These are phyloP conservation scores for Dryocosmus kuriphilus DNA, from an alignment of 2,888 invertebrate genomes.

Conservation along the genomic window DNA sequence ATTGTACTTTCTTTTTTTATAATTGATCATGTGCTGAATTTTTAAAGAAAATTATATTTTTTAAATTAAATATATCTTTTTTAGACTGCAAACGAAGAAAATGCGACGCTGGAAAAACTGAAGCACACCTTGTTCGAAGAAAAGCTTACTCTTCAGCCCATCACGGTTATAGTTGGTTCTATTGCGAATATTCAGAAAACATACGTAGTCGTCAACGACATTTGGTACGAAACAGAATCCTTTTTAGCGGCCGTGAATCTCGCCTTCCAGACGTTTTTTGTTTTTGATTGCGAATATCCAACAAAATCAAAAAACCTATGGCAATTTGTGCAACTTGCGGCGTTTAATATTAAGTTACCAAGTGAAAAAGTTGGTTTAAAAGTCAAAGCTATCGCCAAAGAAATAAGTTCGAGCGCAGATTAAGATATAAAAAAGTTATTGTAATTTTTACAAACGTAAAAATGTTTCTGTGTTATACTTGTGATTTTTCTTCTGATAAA, in stretches of 20 bases:
- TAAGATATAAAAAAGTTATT: not conserved
- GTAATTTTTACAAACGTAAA: not conserved
- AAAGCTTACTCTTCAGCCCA: conserved; percentile 8
- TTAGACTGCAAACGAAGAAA: too few species aligned
- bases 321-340: not conserved
- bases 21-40: too few species aligned
- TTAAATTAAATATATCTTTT: too few species aligned
- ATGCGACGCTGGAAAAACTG: too few species aligned
- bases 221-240: conserved; percentile 11
- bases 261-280: conserved; percentile 2
- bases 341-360: not conserved
- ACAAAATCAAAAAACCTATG: not conserved
- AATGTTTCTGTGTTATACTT: not conserved
- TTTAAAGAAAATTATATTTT: too few species aligned
- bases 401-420: too few species aligned
- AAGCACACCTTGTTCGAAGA: not conserved
- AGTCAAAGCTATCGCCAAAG: conserved; percentile 8
- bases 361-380: not conserved
- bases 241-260: conserved; percentile 4
- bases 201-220: conserved; percentile 7
- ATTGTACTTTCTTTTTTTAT: too few species aligned
- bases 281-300: conserved; percentile 4
- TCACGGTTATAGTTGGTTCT: conserved; percentile 1
- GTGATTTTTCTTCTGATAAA: too few species aligned
- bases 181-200: not conserved